Evolutionary conservation across 2,797 vertebrate genomes (phyloP).

Genomic region (Distichodus sexfasciatus): DNA sequence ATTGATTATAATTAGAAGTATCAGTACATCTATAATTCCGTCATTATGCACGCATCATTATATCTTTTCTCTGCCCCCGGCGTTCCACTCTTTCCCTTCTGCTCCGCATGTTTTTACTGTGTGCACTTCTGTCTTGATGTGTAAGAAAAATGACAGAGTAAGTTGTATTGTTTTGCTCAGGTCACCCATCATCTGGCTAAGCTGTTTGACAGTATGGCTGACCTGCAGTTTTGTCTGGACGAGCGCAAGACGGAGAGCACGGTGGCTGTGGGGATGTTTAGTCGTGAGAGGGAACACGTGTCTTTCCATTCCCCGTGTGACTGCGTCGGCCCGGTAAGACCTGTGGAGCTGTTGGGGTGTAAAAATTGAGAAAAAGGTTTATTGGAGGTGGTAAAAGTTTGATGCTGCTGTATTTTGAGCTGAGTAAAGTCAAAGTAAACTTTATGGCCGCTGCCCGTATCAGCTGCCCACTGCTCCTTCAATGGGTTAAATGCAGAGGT

Average conservation of each 20-base stretch:
- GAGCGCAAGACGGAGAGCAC: constrained; percentile 52
- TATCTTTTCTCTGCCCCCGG: background rate
- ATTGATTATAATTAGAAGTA: constrained; percentile 42
- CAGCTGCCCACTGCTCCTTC: too few species aligned
- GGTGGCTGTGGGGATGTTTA: constrained; percentile 75
- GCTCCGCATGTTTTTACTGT: background rate
- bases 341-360: too few species aligned
- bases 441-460: too few species aligned
- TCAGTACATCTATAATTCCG: constrained; percentile 35
- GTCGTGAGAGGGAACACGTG: constrained; percentile 79
- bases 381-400: too few species aligned
- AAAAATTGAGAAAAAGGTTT: too few species aligned
- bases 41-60: constrained; percentile 43
- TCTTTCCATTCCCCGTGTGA: constrained; percentile 64
- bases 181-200: constrained; percentile 77
- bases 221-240: constrained; percentile 73
- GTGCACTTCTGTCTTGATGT: constrained; percentile 13
- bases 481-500: too few species aligned
- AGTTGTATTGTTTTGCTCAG: constrained; percentile 59
- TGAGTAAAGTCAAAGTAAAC: too few species aligned
- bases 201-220: constrained; percentile 76
- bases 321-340: constrained; percentile 73
- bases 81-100: background rate
- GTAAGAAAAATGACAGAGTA: constrained; percentile 7
- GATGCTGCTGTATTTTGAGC: too few species aligned